phyloP scores from a whole-genome alignment of 2,888 invertebrate genomes.

The Thereva unica region DNA sequence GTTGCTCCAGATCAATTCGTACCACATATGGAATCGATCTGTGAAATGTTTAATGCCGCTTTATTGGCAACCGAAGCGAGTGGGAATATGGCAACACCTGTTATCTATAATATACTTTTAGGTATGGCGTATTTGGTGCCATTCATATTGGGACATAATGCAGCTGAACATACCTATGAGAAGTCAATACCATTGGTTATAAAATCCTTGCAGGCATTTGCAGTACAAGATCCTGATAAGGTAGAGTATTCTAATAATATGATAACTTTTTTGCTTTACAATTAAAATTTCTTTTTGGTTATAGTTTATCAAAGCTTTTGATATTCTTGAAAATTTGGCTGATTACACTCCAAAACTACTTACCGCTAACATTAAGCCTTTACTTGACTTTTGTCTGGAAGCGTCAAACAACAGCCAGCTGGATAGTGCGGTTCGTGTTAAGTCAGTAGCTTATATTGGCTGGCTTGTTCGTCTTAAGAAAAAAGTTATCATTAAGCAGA shows the following conservation, averaged over 20 bases:
- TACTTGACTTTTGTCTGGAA: conserved; percentile 70
- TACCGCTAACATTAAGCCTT: conserved; percentile 64
- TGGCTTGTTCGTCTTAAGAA: conserved; percentile 71
- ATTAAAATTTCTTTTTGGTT: conserved; percentile 17
- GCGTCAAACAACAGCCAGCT: conserved; percentile 64
- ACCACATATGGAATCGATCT: conserved; percentile 66
- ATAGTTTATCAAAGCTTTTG: conserved; percentile 53
- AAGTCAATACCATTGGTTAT: conserved; percentile 68
- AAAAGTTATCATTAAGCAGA: conserved; percentile 70
- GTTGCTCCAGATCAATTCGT: conserved; percentile 71
- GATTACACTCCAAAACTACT: conserved; percentile 55
- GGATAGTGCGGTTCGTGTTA: conserved; percentile 67
- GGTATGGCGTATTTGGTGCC: conserved; percentile 70
- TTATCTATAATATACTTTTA: conserved; percentile 57
- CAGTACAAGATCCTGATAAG: conserved; percentile 62
- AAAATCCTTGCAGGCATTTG: conserved; percentile 64
- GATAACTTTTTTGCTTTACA: background rate
- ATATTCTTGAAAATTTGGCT: conserved; percentile 54
- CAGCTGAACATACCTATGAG: conserved; percentile 61
- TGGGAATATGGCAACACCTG: conserved; percentile 53
- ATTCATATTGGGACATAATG: conserved; percentile 65
- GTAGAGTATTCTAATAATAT: conserved; percentile 33
- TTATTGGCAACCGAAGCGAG: conserved; percentile 51
- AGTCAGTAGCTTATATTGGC: conserved; percentile 69
- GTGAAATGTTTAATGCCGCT: conserved; percentile 58